Evolutionary conservation across 1,140 invertebrate species (phyloP).

Genomic region (Drosophila mayri): DNA sequence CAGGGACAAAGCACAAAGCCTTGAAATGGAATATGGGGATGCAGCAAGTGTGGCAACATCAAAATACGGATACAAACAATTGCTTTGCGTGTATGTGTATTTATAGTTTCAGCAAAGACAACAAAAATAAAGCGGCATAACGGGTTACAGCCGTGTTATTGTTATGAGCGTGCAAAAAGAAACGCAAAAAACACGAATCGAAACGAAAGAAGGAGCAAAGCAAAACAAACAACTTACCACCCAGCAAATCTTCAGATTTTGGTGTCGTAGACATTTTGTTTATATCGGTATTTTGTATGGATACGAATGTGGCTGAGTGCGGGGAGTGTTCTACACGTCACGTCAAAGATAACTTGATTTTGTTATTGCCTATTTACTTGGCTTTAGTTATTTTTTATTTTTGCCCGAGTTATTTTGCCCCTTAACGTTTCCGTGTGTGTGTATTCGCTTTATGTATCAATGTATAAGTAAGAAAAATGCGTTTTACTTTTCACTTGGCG

Average conservation of each 20-base stretch:
- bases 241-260: conserved; percentile 82
- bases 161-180: conserved; percentile 47
- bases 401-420: conserved; percentile 59
- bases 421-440: conserved; percentile 44
- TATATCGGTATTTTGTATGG: conserved; percentile 45
- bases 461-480: conserved; percentile 73
- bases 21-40: conserved; percentile 65
- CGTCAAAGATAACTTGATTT: conserved; percentile 68
- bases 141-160: conserved; percentile 44
- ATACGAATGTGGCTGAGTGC: conserved; percentile 26
- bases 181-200: conserved; percentile 27
- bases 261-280: conserved; percentile 81
- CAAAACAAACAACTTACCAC: conserved; percentile 71
- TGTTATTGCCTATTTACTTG: conserved; percentile 65
- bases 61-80: conserved; percentile 43
- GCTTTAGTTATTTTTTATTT: conserved; percentile 45
- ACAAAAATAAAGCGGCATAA: conserved; percentile 28
- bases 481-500: conserved; percentile 74
- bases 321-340: conserved; percentile 63
- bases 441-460: conserved; percentile 44
- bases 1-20: conserved; percentile 65
- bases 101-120: conserved; percentile 24
- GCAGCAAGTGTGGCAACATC: conserved; percentile 44
- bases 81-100: conserved; percentile 21
- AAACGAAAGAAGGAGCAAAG: conserved; percentile 32